These are phyloP conservation scores for Loris lydekkerianus DNA, from an alignment of 2,797 vertebrate species.

Conservation along the genomic window DNA sequence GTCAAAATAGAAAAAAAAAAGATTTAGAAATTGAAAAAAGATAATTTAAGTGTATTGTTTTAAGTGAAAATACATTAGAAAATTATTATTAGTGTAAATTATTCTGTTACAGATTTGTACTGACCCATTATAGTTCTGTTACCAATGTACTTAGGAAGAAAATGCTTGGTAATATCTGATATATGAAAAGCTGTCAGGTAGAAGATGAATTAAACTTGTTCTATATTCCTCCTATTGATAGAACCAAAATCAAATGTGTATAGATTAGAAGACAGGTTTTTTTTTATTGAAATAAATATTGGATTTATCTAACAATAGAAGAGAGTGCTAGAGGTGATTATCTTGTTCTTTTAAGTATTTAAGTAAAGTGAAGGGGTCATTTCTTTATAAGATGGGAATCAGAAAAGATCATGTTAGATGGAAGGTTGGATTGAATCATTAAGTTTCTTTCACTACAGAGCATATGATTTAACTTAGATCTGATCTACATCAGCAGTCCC, in stretches of 20 bases:
- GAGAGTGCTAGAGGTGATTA: background rate
- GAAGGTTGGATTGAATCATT: background rate
- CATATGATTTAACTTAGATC: background rate
- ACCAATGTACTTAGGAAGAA: background rate
- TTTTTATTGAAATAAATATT: background rate
- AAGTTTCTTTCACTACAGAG: background rate
- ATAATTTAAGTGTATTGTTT: background rate
- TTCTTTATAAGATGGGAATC: background rate
- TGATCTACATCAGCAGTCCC: background rate
- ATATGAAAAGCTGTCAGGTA: background rate
- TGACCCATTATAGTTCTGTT: background rate
- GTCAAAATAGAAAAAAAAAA: background rate
- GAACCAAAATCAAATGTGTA: background rate
- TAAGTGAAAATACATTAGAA: background rate
- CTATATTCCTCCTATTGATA: background rate
- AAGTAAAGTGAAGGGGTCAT: background rate
- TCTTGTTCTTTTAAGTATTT: background rate
- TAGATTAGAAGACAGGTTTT: background rate
- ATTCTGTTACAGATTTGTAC: background rate
- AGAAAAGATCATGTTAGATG: background rate
- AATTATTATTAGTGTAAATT: background rate
- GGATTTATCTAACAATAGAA: background rate
- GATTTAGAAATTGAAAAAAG: background rate
- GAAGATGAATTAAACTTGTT: background rate
- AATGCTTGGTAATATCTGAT: background rate